These are phyloP conservation scores for Beris morrisii DNA, from an alignment of 2,888 invertebrate species.

Conservation along the genomic window DNA sequence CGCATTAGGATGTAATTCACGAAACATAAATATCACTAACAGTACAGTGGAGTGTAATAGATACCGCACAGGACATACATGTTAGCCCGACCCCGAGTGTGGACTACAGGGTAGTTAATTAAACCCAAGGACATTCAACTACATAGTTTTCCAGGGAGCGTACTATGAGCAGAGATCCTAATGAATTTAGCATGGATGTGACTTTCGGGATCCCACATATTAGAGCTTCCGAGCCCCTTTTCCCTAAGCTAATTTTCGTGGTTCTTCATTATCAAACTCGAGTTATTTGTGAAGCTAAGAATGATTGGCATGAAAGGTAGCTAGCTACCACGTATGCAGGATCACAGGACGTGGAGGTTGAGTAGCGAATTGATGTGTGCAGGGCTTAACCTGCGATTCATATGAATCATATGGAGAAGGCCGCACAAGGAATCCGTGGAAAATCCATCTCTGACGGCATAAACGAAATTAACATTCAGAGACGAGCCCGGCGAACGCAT, in stretches of 20 bases:
- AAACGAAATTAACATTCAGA: too few species aligned
- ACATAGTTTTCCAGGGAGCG: background rate
- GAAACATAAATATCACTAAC: background rate
- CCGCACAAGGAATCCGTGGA: too few species aligned
- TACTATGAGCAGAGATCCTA: conserved; percentile 5
- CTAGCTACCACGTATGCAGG: too few species aligned
- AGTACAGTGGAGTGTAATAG: conserved; percentile 6
- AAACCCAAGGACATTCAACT: background rate
- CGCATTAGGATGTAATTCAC: conserved; percentile 1
- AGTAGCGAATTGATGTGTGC: too few species aligned
- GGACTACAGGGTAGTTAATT: background rate
- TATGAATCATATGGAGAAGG: too few species aligned
- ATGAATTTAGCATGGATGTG: conserved; percentile 7
- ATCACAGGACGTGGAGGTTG: too few species aligned
- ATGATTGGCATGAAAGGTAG: background rate
- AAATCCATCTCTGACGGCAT: too few species aligned
- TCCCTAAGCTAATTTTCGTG: conserved; percentile 3
- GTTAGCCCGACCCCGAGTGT: background rate
- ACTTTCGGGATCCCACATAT: background rate
- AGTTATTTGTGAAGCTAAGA: background rate
- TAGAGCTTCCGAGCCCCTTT: background rate
- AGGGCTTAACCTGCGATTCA: too few species aligned
- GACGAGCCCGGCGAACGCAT: too few species aligned
- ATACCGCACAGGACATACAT: background rate
- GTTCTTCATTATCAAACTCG: conserved; percentile 1